Conservation (phyloP, 2,113 vertebrate species). For the Tyto alba region DNA sequence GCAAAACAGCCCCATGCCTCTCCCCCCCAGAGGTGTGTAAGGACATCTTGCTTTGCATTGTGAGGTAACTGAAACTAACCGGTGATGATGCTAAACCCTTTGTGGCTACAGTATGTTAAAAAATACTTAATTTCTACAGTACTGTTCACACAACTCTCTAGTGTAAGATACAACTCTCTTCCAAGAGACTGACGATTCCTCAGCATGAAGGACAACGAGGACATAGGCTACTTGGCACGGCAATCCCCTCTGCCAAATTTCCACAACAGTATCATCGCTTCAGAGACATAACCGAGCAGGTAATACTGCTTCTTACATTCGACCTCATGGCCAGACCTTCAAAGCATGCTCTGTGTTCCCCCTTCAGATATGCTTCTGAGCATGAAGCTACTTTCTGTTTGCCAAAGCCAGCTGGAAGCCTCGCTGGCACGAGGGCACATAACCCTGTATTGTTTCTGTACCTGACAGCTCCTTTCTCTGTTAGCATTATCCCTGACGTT, state of each 20-base stretch:
- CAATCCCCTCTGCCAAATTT: neutral
- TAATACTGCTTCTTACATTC: neutral
- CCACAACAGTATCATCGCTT: neutral
- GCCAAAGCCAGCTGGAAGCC: neutral
- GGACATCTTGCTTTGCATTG: neutral
- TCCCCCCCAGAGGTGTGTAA: accelerated
- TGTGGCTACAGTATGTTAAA: neutral
- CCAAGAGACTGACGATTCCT: neutral
- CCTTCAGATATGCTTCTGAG: neutral
- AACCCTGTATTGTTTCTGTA: neutral
- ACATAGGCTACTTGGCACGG: neutral
- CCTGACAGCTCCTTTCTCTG: neutral
- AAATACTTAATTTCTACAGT: neutral
- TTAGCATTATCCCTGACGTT: neutral
- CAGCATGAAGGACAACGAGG: neutral
- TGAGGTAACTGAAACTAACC: neutral
- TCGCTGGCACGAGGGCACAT: neutral
- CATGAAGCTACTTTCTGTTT: neutral
- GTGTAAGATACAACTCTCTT: neutral
- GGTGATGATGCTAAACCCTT: neutral
- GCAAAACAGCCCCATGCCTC: neutral
- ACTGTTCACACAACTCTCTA: neutral
- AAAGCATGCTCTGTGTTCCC: neutral
- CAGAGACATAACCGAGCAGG: neutral
- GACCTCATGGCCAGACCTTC: neutral